Percentiles rank a stretch among this genome's conserved stretches.
Conservation (phyloP, 2,797 vertebrate genomes). For the Valencia hispanica region DNA sequence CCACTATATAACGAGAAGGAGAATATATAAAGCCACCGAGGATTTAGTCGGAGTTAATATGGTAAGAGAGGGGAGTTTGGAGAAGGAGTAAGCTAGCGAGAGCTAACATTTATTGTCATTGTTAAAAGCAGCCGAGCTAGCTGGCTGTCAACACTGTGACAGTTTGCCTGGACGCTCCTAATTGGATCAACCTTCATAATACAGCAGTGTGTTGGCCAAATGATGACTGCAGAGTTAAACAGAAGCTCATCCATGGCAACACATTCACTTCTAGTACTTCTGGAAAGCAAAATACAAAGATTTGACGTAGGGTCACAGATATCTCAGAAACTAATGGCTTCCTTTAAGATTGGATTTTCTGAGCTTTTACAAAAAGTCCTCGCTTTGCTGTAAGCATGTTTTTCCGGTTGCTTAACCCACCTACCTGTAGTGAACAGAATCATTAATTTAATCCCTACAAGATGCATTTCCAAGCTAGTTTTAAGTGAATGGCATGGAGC, state of each 20-base stretch:
- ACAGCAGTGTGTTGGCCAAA: neutral
- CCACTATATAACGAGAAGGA: neutral
- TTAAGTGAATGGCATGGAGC: neutral
- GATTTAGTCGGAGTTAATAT: constrained; percentile 21
- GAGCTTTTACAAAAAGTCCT: neutral
- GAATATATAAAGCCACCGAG: neutral
- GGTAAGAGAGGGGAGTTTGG: constrained; percentile 57
- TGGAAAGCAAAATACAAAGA: neutral
- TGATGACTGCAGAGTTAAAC: neutral
- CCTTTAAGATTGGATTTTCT: neutral
- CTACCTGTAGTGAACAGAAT: neutral
- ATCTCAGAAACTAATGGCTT: neutral
- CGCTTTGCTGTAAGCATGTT: neutral
- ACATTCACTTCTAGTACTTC: constrained; percentile 3
- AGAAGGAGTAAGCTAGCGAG: constrained; percentile 42
- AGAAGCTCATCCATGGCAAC: neutral
- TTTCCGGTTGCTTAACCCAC: neutral
- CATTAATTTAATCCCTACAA: neutral
- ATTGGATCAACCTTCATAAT: neutral
- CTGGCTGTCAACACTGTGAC: constrained; percentile 23
- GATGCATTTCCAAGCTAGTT: too few species aligned
- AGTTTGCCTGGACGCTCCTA: neutral
- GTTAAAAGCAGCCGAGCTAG: constrained; percentile 52
- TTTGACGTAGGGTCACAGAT: too few species aligned
- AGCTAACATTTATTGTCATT: constrained; percentile 63